Evolutionary conservation across 2,113 vertebrate genomes (phyloP), one percentile per base, ranked within the genome.

Genomic region (Chelonoidis abingdonii): DNA sequence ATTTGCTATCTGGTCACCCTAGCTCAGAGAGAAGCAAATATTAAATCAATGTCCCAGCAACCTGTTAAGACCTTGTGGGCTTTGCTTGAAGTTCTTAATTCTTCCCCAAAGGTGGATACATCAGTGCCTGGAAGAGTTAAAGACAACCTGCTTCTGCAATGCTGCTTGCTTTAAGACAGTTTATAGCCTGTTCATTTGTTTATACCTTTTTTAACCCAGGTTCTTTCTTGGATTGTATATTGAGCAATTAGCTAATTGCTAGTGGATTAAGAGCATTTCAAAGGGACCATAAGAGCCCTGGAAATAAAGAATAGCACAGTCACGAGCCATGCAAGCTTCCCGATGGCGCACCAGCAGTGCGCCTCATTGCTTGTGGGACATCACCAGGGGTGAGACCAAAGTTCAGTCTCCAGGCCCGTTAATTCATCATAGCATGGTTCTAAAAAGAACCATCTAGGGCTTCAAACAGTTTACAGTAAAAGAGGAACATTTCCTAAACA

Each of bases 391-490:
- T 25, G 25, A 69, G 24, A 16, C 88, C 24, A 17, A 19, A 14
- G 3, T 3, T 44, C 14, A 54, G 14, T 25, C 19, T 54, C 47
- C 47, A 7, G 5, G 19, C 54, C 44, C 89, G 35, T 80, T 5
- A n/a, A 10, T 24, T 38, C 35, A n/a, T 38, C 50, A 50, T 1
- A 10, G 47, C 79, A 44, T 1, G 0, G 3, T 16, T 80, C 25
- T 75, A 41, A 92, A 92, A 56, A 69, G 35, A 59, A 44, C 11
- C 6, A 52, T 38, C 53, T 83, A 81, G 44, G 87, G 78, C 79
- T 78, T 78, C 57, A 83, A 94, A 75, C 17, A 72, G 21, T 57
- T 75, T 49, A 65, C 56, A 83, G 80, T 14, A 89, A 85, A 80
- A 8, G 65, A 57, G 27, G 47, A 86, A 2, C 38, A 19, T 47